Conservation (phyloP, 2,888 invertebrate genomes). For the Trichopoda pennipes region DNA sequence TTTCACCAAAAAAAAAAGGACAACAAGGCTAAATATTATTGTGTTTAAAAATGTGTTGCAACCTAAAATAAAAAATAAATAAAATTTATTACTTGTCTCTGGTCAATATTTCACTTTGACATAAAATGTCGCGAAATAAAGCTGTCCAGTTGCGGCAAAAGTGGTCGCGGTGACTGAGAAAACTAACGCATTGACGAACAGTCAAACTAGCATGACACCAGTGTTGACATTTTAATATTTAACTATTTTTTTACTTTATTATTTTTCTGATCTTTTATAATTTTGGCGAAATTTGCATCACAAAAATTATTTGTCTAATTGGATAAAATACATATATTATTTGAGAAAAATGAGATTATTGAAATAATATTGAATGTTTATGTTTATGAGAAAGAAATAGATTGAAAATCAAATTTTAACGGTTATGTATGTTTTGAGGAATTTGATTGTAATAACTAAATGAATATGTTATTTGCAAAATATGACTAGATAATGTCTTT, state of each 20-base stretch:
- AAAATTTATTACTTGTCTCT: conserved; percentile 80
- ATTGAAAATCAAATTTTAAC: too few relatives aligned
- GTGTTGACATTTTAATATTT: conserved; percentile 52
- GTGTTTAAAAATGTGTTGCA: conserved; percentile 57
- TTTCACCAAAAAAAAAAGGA: conserved; percentile 55
- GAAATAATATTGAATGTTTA: too few relatives aligned
- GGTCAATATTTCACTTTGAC: conserved; percentile 80
- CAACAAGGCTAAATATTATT: conserved; percentile 34
- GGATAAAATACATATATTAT: too few relatives aligned
- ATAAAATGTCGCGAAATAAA: conserved; percentile 79
- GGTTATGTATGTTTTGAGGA: too few relatives aligned
- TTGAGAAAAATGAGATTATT: too few relatives aligned
- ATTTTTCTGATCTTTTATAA: conserved; percentile 14
- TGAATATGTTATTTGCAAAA: too few relatives aligned
- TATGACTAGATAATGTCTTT: too few relatives aligned
- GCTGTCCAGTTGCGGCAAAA: conserved; percentile 76
- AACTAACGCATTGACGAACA: conserved; percentile 42
- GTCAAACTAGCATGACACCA: conserved; percentile 39
- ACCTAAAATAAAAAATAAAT: conserved; percentile 70
- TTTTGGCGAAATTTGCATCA: conserved; percentile 13
- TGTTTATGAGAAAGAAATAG: too few relatives aligned
- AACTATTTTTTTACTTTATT: conserved; percentile 5
- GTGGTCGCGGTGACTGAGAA: conserved; percentile 54
- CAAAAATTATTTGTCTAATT: background rate
- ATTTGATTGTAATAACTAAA: too few relatives aligned